phyloP scores from a whole-genome alignment of 1,140 invertebrate species.

The Pogonognathellus flavescens region DNA sequence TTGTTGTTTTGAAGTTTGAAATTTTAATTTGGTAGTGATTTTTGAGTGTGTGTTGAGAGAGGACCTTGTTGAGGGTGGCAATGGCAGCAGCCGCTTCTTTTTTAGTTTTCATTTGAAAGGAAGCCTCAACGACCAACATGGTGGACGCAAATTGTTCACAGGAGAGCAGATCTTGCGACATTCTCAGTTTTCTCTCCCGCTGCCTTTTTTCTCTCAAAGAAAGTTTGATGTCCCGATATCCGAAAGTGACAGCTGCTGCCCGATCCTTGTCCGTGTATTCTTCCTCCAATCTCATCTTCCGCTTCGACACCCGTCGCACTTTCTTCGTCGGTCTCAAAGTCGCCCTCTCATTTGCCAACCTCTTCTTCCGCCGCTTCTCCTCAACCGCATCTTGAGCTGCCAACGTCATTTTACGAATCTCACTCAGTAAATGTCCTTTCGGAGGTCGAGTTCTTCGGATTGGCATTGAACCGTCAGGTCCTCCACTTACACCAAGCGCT shows the following conservation, averaged over 20 bases:
- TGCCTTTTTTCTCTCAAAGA: conserved; percentile 84
- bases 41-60: background rate
- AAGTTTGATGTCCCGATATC: conserved; percentile 85
- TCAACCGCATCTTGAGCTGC: conserved; percentile 64
- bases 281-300: conserved; percentile 74
- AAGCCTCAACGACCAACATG: conserved; percentile 72
- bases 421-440: conserved; percentile 55
- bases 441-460: conserved; percentile 20
- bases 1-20: no score
- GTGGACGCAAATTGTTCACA: conserved; percentile 84
- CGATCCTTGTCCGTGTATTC: conserved; percentile 91
- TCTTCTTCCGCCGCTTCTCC: conserved; percentile 59
- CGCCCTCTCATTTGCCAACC: background rate
- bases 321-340: background rate
- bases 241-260: conserved; percentile 88
- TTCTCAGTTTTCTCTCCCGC: conserved; percentile 79
- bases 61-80: conserved; percentile 84
- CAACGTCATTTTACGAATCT: conserved; percentile 67
- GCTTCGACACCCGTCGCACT: conserved; percentile 2
- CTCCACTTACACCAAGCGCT: background rate
- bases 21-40: background rate
- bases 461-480: background rate
- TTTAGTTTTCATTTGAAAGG: conserved; percentile 62
- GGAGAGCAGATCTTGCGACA: conserved; percentile 73
- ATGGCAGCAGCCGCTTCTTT: conserved; percentile 74